phyloP scores from a whole-genome alignment of 2,888 invertebrate species.

The Ceraclea dissimilis region DNA sequence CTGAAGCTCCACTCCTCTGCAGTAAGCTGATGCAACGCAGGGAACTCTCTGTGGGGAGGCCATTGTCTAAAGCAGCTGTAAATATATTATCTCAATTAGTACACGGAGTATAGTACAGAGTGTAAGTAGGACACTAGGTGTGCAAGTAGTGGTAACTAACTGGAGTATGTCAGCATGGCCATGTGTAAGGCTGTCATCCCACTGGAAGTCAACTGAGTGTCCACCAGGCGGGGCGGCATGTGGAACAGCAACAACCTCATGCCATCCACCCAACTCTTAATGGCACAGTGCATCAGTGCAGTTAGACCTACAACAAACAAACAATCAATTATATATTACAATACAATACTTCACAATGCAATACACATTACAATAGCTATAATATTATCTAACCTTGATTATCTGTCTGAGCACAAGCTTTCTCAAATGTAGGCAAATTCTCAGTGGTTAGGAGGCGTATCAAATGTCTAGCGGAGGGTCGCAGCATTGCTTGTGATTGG shows the following conservation, averaged over 20 bases:
- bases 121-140: not conserved
- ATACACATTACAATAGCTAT: too few relatives aligned
- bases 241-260: conserved; percentile 17
- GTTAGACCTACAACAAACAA: conserved; percentile 17
- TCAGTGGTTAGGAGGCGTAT: conserved; percentile 4
- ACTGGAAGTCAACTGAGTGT: conserved; percentile 5
- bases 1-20: not conserved
- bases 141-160: not conserved
- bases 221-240: conserved; percentile 12
- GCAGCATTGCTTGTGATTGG: conserved; percentile 4
- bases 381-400: not conserved
- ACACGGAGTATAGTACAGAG: too few relatives aligned
- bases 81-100: not conserved
- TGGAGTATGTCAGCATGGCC: conserved; percentile 4
- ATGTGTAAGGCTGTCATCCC: conserved; percentile 8
- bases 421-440: not conserved
- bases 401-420: conserved; percentile 10
- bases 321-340: conserved; percentile 28
- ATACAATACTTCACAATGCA: too few relatives aligned
- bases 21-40: not conserved
- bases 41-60: not conserved
- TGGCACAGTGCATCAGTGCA: conserved; percentile 7
- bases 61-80: not conserved
- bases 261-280: conserved; percentile 14
- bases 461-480: not conserved